These are phyloP conservation scores for Opisthograptis luteolata DNA, from an alignment of 2,888 invertebrate genomes.

Conservation along the genomic window DNA sequence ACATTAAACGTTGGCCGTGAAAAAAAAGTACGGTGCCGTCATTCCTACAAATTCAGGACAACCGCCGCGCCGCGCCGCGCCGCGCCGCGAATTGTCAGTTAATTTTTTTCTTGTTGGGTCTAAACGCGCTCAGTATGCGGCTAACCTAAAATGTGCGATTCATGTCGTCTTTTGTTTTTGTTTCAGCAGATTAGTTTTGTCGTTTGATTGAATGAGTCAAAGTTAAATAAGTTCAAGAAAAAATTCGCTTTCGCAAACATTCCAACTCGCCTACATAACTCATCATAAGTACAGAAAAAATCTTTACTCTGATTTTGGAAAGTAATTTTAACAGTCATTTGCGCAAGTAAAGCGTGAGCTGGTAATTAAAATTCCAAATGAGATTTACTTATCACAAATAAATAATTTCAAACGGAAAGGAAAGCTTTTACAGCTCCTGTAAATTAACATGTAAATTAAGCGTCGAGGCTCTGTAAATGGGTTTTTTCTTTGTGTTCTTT, in stretches of 20 bases:
- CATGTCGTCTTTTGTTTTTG: neutral
- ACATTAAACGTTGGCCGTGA: no score
- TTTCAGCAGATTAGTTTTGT: neutral
- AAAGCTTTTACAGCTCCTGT: conserved; percentile 39
- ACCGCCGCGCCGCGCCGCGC: no score
- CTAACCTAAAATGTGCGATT: no score
- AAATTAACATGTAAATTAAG: conserved; percentile 43
- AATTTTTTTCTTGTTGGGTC: no score
- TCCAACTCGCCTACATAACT: conserved; percentile 3
- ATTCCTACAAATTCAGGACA: no score
- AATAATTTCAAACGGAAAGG: conserved; percentile 41
- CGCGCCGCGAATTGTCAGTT: no score
- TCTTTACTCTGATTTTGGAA: conserved; percentile 22
- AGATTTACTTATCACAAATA: conserved; percentile 46
- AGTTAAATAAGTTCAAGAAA: conserved; percentile 11
- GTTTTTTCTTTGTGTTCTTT: conserved; percentile 26
- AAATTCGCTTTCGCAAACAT: conserved; percentile 13
- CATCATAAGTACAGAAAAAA: conserved; percentile 26
- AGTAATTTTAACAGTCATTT: conserved; percentile 34
- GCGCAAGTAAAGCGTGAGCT: conserved; percentile 34
- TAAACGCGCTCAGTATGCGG: no score
- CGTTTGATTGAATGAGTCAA: conserved; percentile 8
- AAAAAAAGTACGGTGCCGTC: no score
- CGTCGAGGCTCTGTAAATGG: conserved; percentile 26
- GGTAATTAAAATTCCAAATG: conserved; percentile 44